Conservation (phyloP, 2,113 vertebrate species). For the Hemibagrus wyckioides region DNA sequence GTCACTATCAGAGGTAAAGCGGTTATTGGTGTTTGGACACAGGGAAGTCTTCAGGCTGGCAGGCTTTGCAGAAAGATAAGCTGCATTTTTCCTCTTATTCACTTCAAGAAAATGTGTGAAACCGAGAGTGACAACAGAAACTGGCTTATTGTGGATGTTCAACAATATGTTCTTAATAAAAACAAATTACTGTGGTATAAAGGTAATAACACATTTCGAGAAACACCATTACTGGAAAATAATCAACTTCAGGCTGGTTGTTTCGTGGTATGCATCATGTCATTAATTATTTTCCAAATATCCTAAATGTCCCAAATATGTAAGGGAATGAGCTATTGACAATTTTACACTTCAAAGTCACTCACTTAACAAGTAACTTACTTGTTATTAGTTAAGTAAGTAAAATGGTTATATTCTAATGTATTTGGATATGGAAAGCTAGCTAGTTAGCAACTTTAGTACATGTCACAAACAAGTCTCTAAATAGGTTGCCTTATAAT, state of each 20-base stretch:
- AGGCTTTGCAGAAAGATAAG: not conserved
- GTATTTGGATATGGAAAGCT: too few relatives aligned
- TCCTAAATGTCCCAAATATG: too few relatives aligned
- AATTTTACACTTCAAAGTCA: not conserved
- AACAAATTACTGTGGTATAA: not conserved
- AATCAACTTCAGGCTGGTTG: not conserved
- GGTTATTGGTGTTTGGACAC: not conserved
- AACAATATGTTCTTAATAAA: not conserved
- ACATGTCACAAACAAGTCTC: not conserved
- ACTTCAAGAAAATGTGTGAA: not conserved
- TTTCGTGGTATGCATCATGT: not conserved
- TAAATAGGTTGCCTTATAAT: not conserved
- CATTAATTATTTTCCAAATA: not conserved
- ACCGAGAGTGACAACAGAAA: not conserved
- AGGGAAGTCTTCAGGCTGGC: not conserved
- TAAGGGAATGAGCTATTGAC: not conserved
- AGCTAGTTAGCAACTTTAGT: too few relatives aligned
- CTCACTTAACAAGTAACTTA: not conserved
- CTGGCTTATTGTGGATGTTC: constrained; percentile 1
- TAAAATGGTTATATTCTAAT: not conserved
- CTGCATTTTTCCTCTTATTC: not conserved
- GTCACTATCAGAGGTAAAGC: not conserved
- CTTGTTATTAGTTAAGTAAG: not conserved
- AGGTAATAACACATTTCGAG: not conserved
- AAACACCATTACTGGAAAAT: not conserved